Percentiles rank a stretch among this genome's conserved stretches.
Conservation (phyloP, 2,888 invertebrate species). For the Pristionchus fissidentatus region DNA sequence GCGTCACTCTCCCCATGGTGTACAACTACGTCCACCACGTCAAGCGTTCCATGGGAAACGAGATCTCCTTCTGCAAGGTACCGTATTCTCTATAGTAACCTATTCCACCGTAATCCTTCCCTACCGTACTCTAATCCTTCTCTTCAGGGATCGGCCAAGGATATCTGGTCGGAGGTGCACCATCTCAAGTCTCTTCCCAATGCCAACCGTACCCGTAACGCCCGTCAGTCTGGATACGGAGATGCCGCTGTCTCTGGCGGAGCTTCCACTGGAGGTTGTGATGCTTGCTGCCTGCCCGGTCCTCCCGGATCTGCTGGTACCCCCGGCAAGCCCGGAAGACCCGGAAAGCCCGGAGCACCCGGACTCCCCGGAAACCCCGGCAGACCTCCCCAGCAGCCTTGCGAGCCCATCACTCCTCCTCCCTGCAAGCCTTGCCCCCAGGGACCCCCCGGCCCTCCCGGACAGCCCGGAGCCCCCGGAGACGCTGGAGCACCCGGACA, state of each 20-base stretch:
- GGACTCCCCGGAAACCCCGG: slow-evolving; percentile 72
- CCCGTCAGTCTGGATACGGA: slow-evolving; percentile 43
- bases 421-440: slow-evolving; percentile 49
- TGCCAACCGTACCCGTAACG: slow-evolving; percentile 45
- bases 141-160: slow-evolving; percentile 48
- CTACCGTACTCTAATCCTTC: neutral
- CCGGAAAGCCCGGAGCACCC: slow-evolving; percentile 62
- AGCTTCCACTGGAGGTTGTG: slow-evolving; percentile 39
- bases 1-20: slow-evolving; percentile 71
- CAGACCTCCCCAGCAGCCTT: slow-evolving; percentile 67
- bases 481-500: slow-evolving; percentile 48
- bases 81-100: no score
- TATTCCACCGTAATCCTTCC: neutral
- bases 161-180: slow-evolving; percentile 48
- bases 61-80: slow-evolving; percentile 73
- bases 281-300: slow-evolving; percentile 69
- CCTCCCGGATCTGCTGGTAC: slow-evolving; percentile 70
- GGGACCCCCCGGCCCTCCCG: slow-evolving; percentile 49
- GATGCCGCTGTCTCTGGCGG: slow-evolving; percentile 43
- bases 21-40: slow-evolving; percentile 75
- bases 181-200: slow-evolving; percentile 48
- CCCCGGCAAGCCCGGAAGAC: slow-evolving; percentile 70
- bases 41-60: slow-evolving; percentile 70
- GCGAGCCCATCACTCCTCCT: slow-evolving; percentile 50
- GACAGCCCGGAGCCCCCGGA: slow-evolving; percentile 48